Evolutionary conservation across 2,113 vertebrate species (phyloP), one percentile per base, ranked within the genome.

Genomic region (Uria aalge): DNA sequence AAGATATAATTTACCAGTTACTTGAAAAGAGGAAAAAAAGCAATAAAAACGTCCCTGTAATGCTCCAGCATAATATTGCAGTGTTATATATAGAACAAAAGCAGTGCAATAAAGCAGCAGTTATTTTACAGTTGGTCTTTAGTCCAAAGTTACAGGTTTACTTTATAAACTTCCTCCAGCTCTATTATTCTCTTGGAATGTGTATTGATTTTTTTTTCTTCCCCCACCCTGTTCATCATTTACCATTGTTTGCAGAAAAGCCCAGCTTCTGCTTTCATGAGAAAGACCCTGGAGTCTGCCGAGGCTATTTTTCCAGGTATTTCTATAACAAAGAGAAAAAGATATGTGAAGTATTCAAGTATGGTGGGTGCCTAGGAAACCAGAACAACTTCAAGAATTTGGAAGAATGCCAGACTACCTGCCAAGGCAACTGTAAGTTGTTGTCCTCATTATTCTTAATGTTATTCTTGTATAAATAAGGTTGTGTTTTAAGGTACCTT

Each of bases 341-440:
- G 72, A 45, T 94, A 50, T 99, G 99, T 96, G 98, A 98, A 72
- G 40, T n/a, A 4, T 99, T 99, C 97, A 98, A 87, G 69, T 99
- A 99, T 8, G 99, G 99, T 10, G 99, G 99, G 41, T 99, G 99
- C 95, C 98, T 99, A 5, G 99, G 99, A 82, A 99, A 99, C 73
- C 98, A 96, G 84, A 99, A 99, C 97, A 99, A 99, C 94, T 99
- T 99, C 96, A 92, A 57, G 69, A 98, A 91, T 27, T 53, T 99
- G 94, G 96, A 97, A 30, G 97, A 98, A 36, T 99, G 99, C 95
- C 97, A 97, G 92, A 71, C 41, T 8, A 98, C 90, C 82, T 99
- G 99, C 92, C 97, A 98, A 63, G 94, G 89, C 27, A 41, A 91
- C 89, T 78, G 99, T 99, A 95, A 95, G 98, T 94, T 50, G 32